A percentile compares a stretch with the other conserved stretches of the same genome.
phyloP scores from a whole-genome alignment of 1,140 invertebrate genomes.

The Cheumatopsyche charites region DNA sequence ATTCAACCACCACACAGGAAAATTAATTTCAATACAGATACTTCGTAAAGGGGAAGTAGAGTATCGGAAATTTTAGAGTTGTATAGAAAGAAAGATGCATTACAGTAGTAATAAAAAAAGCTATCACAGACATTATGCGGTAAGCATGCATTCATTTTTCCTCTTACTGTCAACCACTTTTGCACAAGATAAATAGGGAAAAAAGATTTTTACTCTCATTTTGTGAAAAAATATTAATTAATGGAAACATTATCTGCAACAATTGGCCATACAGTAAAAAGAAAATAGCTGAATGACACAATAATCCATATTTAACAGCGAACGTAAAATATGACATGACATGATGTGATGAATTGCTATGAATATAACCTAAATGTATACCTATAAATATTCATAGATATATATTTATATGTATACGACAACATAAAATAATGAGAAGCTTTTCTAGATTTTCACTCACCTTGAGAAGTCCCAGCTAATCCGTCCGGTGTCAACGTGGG shows the following conservation, averaged over 20 bases:
- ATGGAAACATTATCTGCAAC: not conserved
- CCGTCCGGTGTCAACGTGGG: constrained; percentile 68
- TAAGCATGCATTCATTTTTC: constrained; percentile 46
- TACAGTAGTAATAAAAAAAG: constrained; percentile 37
- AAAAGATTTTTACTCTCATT: no score
- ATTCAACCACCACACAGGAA: constrained; percentile 36
- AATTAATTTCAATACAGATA: constrained; percentile 30
- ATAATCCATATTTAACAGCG: constrained; percentile 41
- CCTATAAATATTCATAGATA: constrained; percentile 44
- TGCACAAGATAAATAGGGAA: no score
- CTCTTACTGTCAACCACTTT: constrained; percentile 35
- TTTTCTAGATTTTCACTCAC: constrained; percentile 69
- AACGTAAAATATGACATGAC: constrained; percentile 45
- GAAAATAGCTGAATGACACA: constrained; percentile 46
- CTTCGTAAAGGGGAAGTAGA: not conserved
- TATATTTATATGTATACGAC: constrained; percentile 57
- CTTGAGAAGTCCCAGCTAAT: constrained; percentile 82
- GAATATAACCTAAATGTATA: constrained; percentile 44
- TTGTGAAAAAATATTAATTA: no score
- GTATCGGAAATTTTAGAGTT: not conserved
- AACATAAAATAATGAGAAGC: constrained; percentile 69
- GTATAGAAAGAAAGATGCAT: constrained; percentile 31
- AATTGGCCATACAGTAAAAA: constrained; percentile 41
- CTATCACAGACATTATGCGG: constrained; percentile 46
- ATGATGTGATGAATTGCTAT: constrained; percentile 48